Base-by-base conservation (phyloP, 1,140 invertebrate genomes). In the Leptinotarsa undecemlineata region DNA sequence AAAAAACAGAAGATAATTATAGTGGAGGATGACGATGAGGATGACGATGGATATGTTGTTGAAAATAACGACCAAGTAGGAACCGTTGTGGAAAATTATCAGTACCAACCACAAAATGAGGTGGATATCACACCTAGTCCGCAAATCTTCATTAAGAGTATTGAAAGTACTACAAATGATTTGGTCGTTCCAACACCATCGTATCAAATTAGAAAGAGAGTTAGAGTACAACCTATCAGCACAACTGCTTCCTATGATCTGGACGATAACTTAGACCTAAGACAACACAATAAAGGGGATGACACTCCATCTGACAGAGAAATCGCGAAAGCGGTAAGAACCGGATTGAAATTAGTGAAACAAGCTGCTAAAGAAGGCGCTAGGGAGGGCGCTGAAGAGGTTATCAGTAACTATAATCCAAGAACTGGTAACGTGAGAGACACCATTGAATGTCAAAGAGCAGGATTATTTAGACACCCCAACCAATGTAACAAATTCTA, bases 401-500 rank as follows among this genome's bases (percentile, higher is more conserved):
- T 67, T 1, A 51, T 77, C n/a, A 26, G 33, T 60, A 21, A 20
- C 13, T 42, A 33, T 66, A 75, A 33, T 33, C 63, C 63, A 23
- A 20, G 68, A 51, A 48, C 33, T 11, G 68, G 33, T 19, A 69
- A 69, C 17, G 68, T 51, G 5, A 48, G 42, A n/a, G 90, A 90
- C n/a, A 87, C 87, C 2, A 76, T 88, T 4, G 90, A 93, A 33
- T 95, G 94, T 81, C 90, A 92, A 74, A 87, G 93, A 80, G 89
- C 93, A 6, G 94, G 94, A 80, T 87, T 95, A 1, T 95, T 95
- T 87, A 87, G 93, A 81, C 93, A 95, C 83, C 94, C 94, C 0
- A 91, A 91, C 71, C 89, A 92, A 74, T 95, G 94, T 81, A 93
- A 94, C 80, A 94, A 95, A 81, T 95, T 95, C 86, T 95, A 95